Percentiles rank a stretch among this genome's conserved stretches.
Conservation (phyloP, 2,113 vertebrate species). For the Oceanodroma tethys region DNA sequence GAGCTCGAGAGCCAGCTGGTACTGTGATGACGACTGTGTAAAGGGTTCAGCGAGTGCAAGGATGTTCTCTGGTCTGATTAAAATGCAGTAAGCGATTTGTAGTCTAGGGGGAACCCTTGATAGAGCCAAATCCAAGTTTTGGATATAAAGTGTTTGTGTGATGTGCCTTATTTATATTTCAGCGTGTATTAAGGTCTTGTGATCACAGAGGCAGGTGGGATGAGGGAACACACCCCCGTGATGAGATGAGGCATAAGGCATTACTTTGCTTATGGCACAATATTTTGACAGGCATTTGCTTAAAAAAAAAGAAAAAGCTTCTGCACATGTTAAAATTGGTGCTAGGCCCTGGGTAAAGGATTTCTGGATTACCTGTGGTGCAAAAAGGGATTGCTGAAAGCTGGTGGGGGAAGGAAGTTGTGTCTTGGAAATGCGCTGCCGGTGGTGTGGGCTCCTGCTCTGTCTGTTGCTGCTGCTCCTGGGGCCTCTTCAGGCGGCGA, state of each 20-base stretch:
- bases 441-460: not conserved
- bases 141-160: not conserved
- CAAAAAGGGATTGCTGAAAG: not conserved
- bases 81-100: not conserved
- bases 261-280: not conserved
- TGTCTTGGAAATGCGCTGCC: not conserved
- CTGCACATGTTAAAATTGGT: not conserved
- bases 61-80: not conserved
- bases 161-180: not conserved
- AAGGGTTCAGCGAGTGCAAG: not conserved
- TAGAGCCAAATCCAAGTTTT: not conserved
- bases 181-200: not conserved
- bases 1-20: not conserved
- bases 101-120: not conserved
- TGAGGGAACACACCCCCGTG: not conserved
- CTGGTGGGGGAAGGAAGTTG: not conserved
- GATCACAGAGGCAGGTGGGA: not conserved
- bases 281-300: not conserved
- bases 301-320: not conserved
- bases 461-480: accelerated
- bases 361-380: not conserved
- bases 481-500: accelerated
- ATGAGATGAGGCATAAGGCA: not conserved
- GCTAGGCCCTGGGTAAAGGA: not conserved
- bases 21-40: not conserved